A percentile compares a stretch with the other conserved stretches of the same genome.
phyloP scores from a whole-genome alignment of 2,888 invertebrate species.

The Spicauda simplicius region DNA sequence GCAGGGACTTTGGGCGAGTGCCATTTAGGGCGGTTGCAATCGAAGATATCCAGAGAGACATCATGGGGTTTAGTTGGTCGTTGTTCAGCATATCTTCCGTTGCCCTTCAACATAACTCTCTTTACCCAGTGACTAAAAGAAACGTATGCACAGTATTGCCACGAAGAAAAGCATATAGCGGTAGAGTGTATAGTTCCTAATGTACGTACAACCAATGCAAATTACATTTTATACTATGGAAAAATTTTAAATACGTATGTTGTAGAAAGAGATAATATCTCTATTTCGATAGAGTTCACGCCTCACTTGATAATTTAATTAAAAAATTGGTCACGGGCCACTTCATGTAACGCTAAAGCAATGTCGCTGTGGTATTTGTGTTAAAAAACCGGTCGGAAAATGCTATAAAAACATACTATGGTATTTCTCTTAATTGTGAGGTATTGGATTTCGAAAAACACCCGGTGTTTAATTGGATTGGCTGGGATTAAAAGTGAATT shows the following conservation, averaged over 20 bases:
- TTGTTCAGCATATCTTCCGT: no score
- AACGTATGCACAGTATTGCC: no score
- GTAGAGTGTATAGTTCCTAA: no score
- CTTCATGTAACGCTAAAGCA: constrained; percentile 29
- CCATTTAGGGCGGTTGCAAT: no score
- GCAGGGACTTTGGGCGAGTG: no score
- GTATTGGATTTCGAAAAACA: constrained; percentile 12
- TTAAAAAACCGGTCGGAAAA: constrained; percentile 31
- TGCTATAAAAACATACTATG: constrained; percentile 19
- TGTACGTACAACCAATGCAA: background rate
- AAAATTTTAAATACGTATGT: background rate
- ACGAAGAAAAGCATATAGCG: no score
- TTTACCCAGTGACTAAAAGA: no score
- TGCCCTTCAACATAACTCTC: no score
- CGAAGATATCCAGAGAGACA: no score
- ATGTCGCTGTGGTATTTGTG: constrained; percentile 34
- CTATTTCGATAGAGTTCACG: constrained; percentile 26
- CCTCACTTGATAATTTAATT: constrained; percentile 26
- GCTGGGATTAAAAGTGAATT: constrained; percentile 11
- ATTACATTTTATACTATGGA: background rate
- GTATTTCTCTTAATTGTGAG: constrained; percentile 23
- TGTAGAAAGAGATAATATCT: constrained; percentile 15
- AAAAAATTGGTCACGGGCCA: constrained; percentile 29
- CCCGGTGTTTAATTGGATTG: constrained; percentile 5
- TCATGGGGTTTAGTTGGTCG: no score